These are phyloP conservation scores for Autographa pulchrina DNA, from an alignment of 2,888 invertebrate species.

Conservation along the genomic window DNA sequence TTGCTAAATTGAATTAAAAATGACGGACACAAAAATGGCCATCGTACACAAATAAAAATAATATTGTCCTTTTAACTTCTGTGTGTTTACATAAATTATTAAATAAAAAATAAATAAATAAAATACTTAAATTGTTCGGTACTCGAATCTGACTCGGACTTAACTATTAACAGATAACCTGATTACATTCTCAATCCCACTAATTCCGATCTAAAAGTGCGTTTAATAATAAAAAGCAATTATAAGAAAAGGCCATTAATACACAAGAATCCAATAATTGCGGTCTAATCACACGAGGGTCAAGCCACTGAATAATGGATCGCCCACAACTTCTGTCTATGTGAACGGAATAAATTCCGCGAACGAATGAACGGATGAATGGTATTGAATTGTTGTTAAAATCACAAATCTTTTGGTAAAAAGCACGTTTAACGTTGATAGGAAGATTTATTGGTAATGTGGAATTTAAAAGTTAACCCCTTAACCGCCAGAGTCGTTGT, in stretches of 20 bases:
- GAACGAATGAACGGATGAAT: conserved; percentile 7
- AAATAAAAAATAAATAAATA: no score
- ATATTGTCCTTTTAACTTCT: no score
- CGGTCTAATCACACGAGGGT: conserved; percentile 36
- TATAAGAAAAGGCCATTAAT: conserved; percentile 33
- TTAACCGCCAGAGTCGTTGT: no score
- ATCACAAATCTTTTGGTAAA: not conserved
- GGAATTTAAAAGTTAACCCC: not conserved
- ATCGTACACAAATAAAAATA: no score
- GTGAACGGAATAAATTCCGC: conserved; percentile 28
- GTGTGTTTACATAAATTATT: no score
- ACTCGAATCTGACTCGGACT: no score
- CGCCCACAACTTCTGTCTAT: conserved; percentile 13
- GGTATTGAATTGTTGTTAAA: not conserved
- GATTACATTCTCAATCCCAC: not conserved
- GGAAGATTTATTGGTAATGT: no score
- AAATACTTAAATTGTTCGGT: no score
- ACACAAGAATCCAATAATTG: conserved; percentile 38
- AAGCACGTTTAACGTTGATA: not conserved
- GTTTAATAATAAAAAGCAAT: conserved; percentile 1
- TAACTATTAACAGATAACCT: no score
- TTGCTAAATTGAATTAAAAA: no score
- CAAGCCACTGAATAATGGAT: conserved; percentile 48
- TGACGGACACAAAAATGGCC: no score
- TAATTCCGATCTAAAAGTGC: not conserved